Evolutionary conservation across 1,140 invertebrate genomes (phyloP).

Genomic region (Cydia amplana): DNA sequence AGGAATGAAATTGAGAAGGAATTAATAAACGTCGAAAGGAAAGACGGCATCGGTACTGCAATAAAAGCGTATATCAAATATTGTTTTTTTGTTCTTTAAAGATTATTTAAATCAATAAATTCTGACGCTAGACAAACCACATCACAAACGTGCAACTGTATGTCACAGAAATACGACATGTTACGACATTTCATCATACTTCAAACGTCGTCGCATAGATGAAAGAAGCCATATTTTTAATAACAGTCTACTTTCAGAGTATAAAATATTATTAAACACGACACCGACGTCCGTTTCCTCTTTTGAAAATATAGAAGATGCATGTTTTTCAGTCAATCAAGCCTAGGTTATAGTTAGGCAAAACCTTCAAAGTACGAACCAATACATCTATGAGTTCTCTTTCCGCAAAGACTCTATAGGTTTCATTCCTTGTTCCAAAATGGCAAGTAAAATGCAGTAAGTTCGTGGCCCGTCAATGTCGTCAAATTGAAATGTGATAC

Average conservation of each 20-base stretch:
- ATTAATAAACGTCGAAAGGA: too few relatives aligned
- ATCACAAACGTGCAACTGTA: constrained; percentile 13
- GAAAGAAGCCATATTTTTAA: constrained; percentile 22
- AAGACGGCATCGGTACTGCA: too few relatives aligned
- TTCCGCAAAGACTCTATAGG: too few relatives aligned
- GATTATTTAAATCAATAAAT: not conserved
- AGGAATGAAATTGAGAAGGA: too few relatives aligned
- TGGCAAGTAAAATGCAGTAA: not conserved
- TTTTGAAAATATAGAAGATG: constrained; percentile 2
- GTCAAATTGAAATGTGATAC: constrained; percentile 29
- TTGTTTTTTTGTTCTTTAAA: not conserved
- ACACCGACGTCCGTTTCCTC: constrained; percentile 29
- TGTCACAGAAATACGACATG: constrained; percentile 5
- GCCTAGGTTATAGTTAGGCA: not conserved
- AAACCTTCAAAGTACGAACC: not conserved
- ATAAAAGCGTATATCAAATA: too few relatives aligned
- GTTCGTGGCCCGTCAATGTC: constrained; percentile 12
- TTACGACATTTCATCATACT: constrained; percentile 27
- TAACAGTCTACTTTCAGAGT: constrained; percentile 16
- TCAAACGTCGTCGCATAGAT: constrained; percentile 23
- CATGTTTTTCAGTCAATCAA: not conserved
- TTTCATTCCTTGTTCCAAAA: not conserved
- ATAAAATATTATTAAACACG: constrained; percentile 30
- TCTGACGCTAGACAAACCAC: not conserved
- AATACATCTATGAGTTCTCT: too few relatives aligned